Evolutionary conservation across 2,888 invertebrate species (phyloP), one percentile per base, ranked within the genome.

Genomic region (Chaetogeoica ovagalla): DNA sequence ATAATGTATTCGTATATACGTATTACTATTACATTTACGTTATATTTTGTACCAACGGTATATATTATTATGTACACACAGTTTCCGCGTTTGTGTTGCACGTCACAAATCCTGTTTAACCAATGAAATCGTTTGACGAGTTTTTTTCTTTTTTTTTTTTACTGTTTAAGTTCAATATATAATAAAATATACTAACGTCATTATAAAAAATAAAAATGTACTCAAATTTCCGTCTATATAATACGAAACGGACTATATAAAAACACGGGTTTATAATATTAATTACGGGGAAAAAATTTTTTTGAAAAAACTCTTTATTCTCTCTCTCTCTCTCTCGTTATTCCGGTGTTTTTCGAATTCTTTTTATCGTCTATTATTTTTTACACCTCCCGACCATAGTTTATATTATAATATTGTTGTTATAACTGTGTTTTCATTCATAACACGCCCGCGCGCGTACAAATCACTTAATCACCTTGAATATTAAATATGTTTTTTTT

Each of bases 141-240:
- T 70, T 30, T 55, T 70, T 70, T 52, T 70, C 13, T n/a, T n/a
- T 71, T 52, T 70, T n/a, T n/a, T n/a, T 71, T 43, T 39, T 60
- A 66, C 8, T 9, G 66, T 43, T 43, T 9, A 43, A 43, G 66
- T 43, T 43, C 43, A 43, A 43, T 43, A 43, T 43, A 43, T n/a
- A n/a, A n/a, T n/a, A 43, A 5, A 43, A 7, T 43, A 43, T 43
- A 43, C 7, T 9, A n/a, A 69, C 69, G 69, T 55, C 55, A 30
- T 69, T 9, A 9, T 43, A 30, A 30, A 30, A 48, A 17, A 39
- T n/a, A 65, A 9, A 13, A n/a, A 65, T 19, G n/a, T n/a, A n/a
- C 13, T 65, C 15, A n/a, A 66, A 66, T 6, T 0, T 43, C 43
- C 8, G 48, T 68, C 48, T 68, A 68, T 30, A 30, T 30, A 30